Conservation (phyloP, 2,797 vertebrate species). For the Crocidura indochinensis region DNA sequence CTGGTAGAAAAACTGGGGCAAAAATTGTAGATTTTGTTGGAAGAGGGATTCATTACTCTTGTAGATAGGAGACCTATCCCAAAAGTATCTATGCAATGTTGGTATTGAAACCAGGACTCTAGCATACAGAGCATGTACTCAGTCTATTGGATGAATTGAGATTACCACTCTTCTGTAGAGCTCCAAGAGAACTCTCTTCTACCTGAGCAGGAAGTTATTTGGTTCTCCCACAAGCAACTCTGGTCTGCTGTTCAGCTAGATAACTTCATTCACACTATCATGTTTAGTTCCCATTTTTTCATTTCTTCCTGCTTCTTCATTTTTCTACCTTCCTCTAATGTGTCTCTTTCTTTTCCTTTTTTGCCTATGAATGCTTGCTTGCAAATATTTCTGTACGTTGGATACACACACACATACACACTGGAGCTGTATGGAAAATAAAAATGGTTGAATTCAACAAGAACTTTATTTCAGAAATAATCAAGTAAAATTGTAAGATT, state of each 20-base stretch:
- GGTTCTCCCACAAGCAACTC: neutral
- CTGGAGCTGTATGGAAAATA: neutral
- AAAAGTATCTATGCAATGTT: too few species aligned
- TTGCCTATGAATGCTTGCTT: neutral
- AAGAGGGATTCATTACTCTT: neutral
- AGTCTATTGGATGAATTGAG: neutral
- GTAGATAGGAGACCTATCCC: too few species aligned
- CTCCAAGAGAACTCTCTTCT: neutral
- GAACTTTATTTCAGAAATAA: conserved; percentile 25
- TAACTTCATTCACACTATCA: neutral
- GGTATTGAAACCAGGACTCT: too few species aligned
- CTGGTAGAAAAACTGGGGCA: neutral
- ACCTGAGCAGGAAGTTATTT: neutral
- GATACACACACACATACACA: neutral
- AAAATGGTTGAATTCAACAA: conserved; percentile 17
- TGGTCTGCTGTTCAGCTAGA: neutral
- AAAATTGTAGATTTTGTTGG: neutral
- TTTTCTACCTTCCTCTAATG: neutral
- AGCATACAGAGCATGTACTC: too few species aligned
- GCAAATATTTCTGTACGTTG: neutral
- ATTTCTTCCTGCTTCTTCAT: neutral
- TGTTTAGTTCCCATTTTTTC: neutral
- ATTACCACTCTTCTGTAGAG: neutral
- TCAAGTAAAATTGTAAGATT: neutral
- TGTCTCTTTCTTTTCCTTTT: neutral